A percentile compares a stretch with the other conserved stretches of the same genome.
phyloP scores from a whole-genome alignment of 2,797 vertebrate genomes.

The Octomys mimax region DNA sequence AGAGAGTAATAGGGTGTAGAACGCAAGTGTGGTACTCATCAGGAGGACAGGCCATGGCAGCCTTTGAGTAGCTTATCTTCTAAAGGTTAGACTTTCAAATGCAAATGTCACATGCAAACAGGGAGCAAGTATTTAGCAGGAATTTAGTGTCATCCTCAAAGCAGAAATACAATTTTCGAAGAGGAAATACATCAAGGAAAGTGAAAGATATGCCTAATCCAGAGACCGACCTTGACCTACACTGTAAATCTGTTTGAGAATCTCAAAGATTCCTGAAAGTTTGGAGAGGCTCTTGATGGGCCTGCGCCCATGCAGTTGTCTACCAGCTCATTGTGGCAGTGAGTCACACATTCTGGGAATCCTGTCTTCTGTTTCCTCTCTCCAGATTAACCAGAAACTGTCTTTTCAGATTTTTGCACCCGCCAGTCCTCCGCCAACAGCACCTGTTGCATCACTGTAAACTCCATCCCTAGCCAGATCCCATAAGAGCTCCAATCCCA shows the following conservation, averaged over 20 bases:
- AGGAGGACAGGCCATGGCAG: background rate
- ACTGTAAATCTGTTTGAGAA: background rate
- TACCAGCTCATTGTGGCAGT: too few relatives aligned
- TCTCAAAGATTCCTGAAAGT: background rate
- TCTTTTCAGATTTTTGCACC: too few relatives aligned
- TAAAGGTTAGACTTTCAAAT: background rate
- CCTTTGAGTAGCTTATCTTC: background rate
- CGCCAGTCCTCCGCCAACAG: too few relatives aligned
- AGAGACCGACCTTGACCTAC: background rate
- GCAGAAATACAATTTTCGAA: slow-evolving; percentile 28
- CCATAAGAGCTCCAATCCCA: too few relatives aligned
- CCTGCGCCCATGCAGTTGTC: too few relatives aligned
- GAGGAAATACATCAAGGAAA: background rate
- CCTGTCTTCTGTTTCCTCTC: too few relatives aligned
- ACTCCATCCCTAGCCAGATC: too few relatives aligned
- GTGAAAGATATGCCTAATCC: background rate
- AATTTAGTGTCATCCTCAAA: background rate
- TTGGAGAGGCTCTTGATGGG: background rate
- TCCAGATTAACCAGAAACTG: too few relatives aligned
- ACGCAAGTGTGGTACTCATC: background rate
- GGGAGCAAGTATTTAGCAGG: background rate
- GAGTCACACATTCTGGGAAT: too few relatives aligned
- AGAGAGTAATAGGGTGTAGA: background rate
- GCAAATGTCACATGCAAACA: background rate
- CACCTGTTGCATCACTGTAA: too few relatives aligned